Percentiles rank a stretch among this genome's conserved stretches.
Evolutionary conservation across 2,113 vertebrate species (phyloP).

Genomic region (Egretta garzetta): DNA sequence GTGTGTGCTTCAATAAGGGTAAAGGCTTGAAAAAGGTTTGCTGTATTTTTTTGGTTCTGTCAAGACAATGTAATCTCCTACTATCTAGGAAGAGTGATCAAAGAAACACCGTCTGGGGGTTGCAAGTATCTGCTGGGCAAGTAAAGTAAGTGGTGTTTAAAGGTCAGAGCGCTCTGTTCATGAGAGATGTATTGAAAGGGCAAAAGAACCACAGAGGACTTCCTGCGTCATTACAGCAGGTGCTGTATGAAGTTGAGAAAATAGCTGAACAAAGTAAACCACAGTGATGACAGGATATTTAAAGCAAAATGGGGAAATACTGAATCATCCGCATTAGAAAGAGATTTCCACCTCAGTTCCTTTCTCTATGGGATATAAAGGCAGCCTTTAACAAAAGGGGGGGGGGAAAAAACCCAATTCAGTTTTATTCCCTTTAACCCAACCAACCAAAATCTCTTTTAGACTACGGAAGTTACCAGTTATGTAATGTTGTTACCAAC

Average conservation of each 20-base stretch:
- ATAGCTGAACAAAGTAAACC: slow-evolving; percentile 16
- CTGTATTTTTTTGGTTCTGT: not conserved
- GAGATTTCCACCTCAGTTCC: not conserved
- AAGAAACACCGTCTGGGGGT: not conserved
- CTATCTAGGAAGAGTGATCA: not conserved
- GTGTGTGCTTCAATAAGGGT: not conserved
- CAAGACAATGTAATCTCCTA: not conserved
- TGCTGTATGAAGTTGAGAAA: not conserved
- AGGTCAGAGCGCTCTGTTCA: not conserved
- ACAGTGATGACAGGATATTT: not conserved
- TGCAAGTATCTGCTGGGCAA: not conserved
- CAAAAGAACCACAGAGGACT: not conserved
- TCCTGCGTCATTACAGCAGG: not conserved
- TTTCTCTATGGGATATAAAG: not conserved
- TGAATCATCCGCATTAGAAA: not conserved
- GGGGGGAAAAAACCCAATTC: not conserved
- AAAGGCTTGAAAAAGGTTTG: not conserved
- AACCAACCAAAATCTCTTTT: not conserved
- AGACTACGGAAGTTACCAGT: not conserved
- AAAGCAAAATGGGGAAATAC: slow-evolving; percentile 8
- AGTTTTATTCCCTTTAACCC: not conserved
- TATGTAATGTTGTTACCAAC: not conserved
- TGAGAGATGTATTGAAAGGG: not conserved
- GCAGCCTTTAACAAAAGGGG: not conserved
- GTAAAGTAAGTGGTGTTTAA: not conserved